A percentile compares a stretch with the other conserved stretches of the same genome.
Evolutionary conservation across 1,140 invertebrate genomes (phyloP).

Genomic region (Apolygus lucorum): DNA sequence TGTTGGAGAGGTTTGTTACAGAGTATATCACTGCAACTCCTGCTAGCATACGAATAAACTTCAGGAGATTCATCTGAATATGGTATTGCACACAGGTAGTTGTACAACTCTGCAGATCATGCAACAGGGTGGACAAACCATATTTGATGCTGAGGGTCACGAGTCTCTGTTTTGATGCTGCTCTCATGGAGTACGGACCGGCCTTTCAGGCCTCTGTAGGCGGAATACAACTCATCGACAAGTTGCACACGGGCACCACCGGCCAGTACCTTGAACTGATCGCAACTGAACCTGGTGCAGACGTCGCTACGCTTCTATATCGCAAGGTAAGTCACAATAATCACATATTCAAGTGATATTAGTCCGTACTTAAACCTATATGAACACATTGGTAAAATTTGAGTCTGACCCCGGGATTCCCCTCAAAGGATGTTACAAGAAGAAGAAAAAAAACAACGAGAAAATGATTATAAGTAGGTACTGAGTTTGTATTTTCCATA

Average conservation of each 20-base stretch:
- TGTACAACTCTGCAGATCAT: slow-evolving; percentile 49
- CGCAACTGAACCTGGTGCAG: slow-evolving; percentile 48
- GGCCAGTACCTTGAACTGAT: slow-evolving; percentile 69
- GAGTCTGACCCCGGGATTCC: too few relatives aligned
- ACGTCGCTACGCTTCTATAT: slow-evolving; percentile 64
- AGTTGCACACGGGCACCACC: slow-evolving; percentile 60
- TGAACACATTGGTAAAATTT: too few relatives aligned
- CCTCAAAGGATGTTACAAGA: too few relatives aligned
- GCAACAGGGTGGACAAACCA: slow-evolving; percentile 55
- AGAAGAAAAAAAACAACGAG: too few relatives aligned
- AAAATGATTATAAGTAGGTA: too few relatives aligned
- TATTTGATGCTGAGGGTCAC: slow-evolving; percentile 66
- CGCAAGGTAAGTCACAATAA: slow-evolving; percentile 66
- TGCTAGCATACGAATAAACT: background rate
- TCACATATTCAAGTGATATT: slow-evolving; percentile 7
- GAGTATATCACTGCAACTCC: too few relatives aligned
- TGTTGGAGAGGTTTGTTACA: slow-evolving; percentile 63
- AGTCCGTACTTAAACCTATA: too few relatives aligned
- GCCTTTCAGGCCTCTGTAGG: slow-evolving; percentile 65
- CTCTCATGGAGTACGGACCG: slow-evolving; percentile 68
- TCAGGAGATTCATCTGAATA: background rate
- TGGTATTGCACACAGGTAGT: slow-evolving; percentile 40
- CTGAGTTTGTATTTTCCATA: too few relatives aligned
- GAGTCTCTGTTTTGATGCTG: slow-evolving; percentile 60
- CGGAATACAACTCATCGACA: slow-evolving; percentile 65